Percentiles rank a stretch among this genome's conserved stretches.
These are phyloP conservation scores for Chiloscyllium plagiosum DNA, from an alignment of 2,113 vertebrate genomes.

Conservation along the genomic window DNA sequence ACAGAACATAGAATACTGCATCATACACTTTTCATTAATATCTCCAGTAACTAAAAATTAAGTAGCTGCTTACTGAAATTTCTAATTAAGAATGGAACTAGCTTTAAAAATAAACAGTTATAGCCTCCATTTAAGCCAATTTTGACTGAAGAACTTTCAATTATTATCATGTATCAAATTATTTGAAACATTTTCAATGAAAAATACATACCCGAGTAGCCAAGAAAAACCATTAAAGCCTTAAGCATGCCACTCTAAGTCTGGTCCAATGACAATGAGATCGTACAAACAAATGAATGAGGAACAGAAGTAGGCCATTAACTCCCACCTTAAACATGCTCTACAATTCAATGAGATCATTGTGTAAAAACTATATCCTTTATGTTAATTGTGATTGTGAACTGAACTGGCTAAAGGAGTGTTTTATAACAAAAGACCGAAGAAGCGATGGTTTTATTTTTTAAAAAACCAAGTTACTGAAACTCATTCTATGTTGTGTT, in stretches of 20 bases:
- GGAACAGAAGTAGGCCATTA: no score
- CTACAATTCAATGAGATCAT: no score
- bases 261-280: not conserved
- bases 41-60: not conserved
- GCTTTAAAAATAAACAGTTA: not conserved
- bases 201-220: not conserved
- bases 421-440: no score
- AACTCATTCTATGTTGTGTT: no score
- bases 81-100: not conserved
- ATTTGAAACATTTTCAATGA: not conserved
- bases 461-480: no score
- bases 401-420: no score
- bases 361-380: no score
- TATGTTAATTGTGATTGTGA: no score
- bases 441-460: no score
- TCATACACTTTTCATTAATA: not conserved
- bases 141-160: not conserved
- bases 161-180: not conserved
- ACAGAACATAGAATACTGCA: not conserved
- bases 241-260: not conserved
- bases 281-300: not conserved
- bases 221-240: not conserved
- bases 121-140: not conserved
- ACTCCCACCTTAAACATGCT: no score
- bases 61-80: not conserved